Base-by-base conservation (phyloP, 2,797 vertebrate species). In the Sorex maritimensis region DNA sequence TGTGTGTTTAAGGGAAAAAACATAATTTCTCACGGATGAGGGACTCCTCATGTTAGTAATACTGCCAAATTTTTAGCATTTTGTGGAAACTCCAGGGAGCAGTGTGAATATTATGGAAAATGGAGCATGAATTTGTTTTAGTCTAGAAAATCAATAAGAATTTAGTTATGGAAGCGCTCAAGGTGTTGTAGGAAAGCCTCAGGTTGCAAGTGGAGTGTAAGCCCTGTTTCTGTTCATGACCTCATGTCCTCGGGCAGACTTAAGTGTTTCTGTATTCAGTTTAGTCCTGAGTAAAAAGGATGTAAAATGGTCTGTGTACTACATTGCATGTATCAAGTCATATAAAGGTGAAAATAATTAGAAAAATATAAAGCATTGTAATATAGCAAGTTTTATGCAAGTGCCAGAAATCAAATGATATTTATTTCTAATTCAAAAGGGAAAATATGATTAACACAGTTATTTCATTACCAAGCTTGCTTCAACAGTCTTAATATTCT, bases 101-200 rank as follows among this genome's bases (percentile, higher is more conserved):
- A 65, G n/a, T 69, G 72, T 95, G 89, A 74, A 52, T 80, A 92
- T 94, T 92, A 95, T 94, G 82, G 90, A 91, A 91, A 96, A 95
- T 92, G 88, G 79, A 85, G 89, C 14, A 0, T 93, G 89, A 87
- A 81, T 94, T 94, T 95, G 90, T 81, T 95, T 94, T 95, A 92
- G 65, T 86, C 82, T 87, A 46, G 91, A 92, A 91, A 88, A 88
- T 91, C 61, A 91, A 81, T 92, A 90, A 81, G 63, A 95, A 55
- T 21, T 30, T 91, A 72, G 87, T 93, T 90, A 86, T 13, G 46
- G 91, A 67, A 86, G 23, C 67, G 19, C 41, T 79, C 84, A 55
- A 94, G 87, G 79, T 91, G 55, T 14, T 81, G 82, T 14, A 41
- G 44, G 71, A 23, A 86, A 75, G 52, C 44, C 58, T 30, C 81